These are phyloP conservation scores for Adelosebastes latens DNA, from an alignment of 2,797 vertebrate species.

Conservation along the genomic window DNA sequence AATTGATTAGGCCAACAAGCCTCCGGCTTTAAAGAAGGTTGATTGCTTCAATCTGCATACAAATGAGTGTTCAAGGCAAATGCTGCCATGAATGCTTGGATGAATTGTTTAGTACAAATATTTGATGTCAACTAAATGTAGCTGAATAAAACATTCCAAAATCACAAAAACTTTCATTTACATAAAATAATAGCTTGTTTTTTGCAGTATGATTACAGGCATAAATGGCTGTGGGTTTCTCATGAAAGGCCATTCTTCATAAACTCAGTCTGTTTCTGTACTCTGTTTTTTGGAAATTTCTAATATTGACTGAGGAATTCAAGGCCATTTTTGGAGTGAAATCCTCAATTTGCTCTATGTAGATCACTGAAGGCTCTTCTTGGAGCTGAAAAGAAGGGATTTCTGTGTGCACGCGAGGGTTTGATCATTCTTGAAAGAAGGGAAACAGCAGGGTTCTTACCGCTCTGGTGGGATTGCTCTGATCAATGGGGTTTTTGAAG, in stretches of 20 bases:
- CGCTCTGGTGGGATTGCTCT: slow-evolving; percentile 95
- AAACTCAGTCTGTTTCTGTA: background rate
- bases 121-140: slow-evolving; percentile 31
- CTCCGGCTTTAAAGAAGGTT: slow-evolving; percentile 16
- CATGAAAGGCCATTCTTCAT: background rate
- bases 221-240: background rate
- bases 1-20: slow-evolving; percentile 44
- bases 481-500: slow-evolving; percentile 97
- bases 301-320: background rate
- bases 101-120: slow-evolving; percentile 32
- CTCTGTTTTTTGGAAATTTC: background rate
- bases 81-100: background rate
- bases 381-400: slow-evolving; percentile 24
- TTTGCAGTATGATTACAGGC: background rate
- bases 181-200: background rate
- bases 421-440: slow-evolving; percentile 53
- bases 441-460: slow-evolving; percentile 81
- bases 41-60: slow-evolving; percentile 61
- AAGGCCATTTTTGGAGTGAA: background rate
- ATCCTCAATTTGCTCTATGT: background rate
- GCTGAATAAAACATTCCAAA: slow-evolving; percentile 10
- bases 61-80: slow-evolving; percentile 50
- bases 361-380: background rate
- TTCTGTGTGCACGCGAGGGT: slow-evolving; percentile 18
- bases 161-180: background rate